Evolutionary conservation across 2,888 invertebrate genomes (phyloP), one percentile per base, ranked within the genome.

Genomic region (Ceraclea dissimilis): DNA sequence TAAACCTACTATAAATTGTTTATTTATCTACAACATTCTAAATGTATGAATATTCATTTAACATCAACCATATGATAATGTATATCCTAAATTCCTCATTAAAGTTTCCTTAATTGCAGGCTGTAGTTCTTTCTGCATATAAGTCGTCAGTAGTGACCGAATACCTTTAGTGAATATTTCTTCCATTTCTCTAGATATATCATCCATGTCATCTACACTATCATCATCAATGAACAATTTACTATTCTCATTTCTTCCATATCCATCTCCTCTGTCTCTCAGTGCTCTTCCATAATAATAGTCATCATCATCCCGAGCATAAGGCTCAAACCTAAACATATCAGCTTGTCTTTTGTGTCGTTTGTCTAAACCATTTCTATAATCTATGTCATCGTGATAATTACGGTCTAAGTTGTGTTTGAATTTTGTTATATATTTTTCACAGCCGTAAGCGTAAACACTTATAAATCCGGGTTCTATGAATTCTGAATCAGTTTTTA

Each of bases 21-120:
- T n/a, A n/a, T n/a, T n/a, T n/a, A n/a, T n/a, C n/a, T n/a, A n/a
- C n/a, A n/a, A n/a, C n/a, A n/a, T n/a, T n/a, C n/a, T n/a, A n/a
- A n/a, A n/a, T n/a, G n/a, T n/a, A n/a, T n/a, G n/a, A n/a, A n/a
- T n/a, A n/a, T n/a, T n/a, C n/a, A n/a, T n/a, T n/a, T n/a, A 4
- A 26, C 26, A 61, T 70, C 76, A 85, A 59, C 91, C 91, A 68
- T 91, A 91, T 56, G 90, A 90, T 65, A 91, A 81, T 44, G 89
- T 90, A 69, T 90, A 91, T 5, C 91, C 91, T 85, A 91, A 86
- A 68, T 90, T 89, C 61, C 87, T 80, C 90, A 91, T 90, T 26
- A 91, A 73, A 1, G 90, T 90, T 66, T 91, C 90, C 68, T 89
- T 89, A 54, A 91, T 88, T 39, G 90, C 90, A 8, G 90, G 89